Evolutionary conservation across 2,888 invertebrate species (phyloP), one percentile per base, ranked within the genome.

Genomic region (Drosophila birchii): DNA sequence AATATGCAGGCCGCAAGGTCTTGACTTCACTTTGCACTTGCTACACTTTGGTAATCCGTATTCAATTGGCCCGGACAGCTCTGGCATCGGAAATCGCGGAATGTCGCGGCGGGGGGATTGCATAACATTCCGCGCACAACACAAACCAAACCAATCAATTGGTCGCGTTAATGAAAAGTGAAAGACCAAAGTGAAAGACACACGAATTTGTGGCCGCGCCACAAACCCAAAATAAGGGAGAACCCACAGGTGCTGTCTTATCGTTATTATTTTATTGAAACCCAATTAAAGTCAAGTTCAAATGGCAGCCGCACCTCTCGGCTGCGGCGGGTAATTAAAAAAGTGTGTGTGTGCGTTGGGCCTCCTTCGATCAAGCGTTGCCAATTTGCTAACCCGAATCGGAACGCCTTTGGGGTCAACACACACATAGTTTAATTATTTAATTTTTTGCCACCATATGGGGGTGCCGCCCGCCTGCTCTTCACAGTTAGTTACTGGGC

Each of bases 251-350:
- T 61, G 59, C 61, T 43, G 61, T 11, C 3, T 43, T 38, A 60
- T 34, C 26, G 23, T 29, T 49, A 84, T 83, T 86, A 81, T 83
- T 78, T 80, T 73, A 86, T 86, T 79, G 79, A 88, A 75, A 84
- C 78, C 78, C 84, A 84, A 88, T 84, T 84, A 88, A 86, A 88
- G 88, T 88, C 84, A 88, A 84, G 88, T 88, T 84, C 84, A 84
- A 73, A 76, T 61, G 79, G 77, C 80, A 79, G 83, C 86, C 88
- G 73, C 88, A 86, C 83, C 83, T 78, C 80, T 70, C 70, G 57
- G 26, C 70, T 55, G 26, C 26, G 26, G 74, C 58, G 64, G 76
- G 78, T 85, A 84, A 88, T 85, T 84, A 85, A 81, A 75, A 75
- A 74, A 80, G 45, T 29, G 57, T 29, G 57, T 47, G 47, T 44